These are phyloP conservation scores for Clarias batrachus DNA, from an alignment of 2,113 vertebrate genomes.

Conservation along the genomic window DNA sequence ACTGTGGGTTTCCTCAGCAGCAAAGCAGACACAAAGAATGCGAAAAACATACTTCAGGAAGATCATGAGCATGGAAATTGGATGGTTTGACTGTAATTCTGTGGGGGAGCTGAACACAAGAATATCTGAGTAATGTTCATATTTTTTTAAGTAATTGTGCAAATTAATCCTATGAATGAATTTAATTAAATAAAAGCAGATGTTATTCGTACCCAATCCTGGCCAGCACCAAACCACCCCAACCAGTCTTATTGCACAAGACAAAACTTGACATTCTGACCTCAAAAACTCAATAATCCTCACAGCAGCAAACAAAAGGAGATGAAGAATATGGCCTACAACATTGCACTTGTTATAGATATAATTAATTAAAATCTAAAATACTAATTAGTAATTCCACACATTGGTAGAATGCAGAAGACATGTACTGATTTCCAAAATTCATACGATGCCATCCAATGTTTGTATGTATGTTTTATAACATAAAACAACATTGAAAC, in stretches of 20 bases:
- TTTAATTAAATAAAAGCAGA: background rate
- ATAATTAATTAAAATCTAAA: too few species aligned
- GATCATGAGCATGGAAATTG: slow-evolving; percentile 77
- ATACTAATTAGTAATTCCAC: too few species aligned
- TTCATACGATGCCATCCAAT: too few species aligned
- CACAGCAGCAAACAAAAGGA: background rate
- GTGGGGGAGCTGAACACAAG: slow-evolving; percentile 77
- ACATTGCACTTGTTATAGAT: background rate
- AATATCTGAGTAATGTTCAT: slow-evolving; percentile 72
- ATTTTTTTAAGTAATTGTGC: background rate
- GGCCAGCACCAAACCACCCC: too few species aligned
- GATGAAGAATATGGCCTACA: background rate
- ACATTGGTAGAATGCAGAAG: too few species aligned
- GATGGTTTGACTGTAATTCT: slow-evolving; percentile 78
- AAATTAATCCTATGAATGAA: background rate
- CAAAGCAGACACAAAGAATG: slow-evolving; percentile 69
- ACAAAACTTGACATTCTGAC: background rate
- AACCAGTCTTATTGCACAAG: background rate
- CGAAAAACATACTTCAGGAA: slow-evolving; percentile 72
- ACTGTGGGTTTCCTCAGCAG: slow-evolving; percentile 72
- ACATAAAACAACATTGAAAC: background rate
- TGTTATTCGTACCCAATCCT: background rate
- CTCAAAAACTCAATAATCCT: background rate
- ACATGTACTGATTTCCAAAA: too few species aligned
- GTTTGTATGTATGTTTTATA: background rate